phyloP scores from a whole-genome alignment of 2,113 vertebrate genomes.

The Eupsittula cactorum region DNA sequence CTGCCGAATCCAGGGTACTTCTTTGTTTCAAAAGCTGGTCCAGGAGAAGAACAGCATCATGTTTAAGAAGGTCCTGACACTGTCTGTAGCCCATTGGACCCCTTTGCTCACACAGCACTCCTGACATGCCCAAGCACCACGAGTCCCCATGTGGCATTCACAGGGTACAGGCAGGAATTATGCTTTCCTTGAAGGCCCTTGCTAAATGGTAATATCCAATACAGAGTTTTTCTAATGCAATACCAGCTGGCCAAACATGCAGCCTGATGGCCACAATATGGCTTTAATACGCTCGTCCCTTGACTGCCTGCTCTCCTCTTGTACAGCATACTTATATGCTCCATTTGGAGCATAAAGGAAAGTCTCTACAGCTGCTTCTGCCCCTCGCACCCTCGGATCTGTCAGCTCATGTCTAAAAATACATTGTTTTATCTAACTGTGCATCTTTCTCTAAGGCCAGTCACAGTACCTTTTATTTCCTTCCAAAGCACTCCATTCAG shows the following conservation, averaged over 20 bases:
- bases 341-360: neutral
- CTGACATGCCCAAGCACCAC: no score
- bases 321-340: neutral
- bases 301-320: neutral
- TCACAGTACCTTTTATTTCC: neutral
- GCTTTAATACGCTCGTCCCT: neutral
- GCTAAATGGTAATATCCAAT: neutral
- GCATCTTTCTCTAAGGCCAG: neutral
- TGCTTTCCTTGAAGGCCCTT: neutral
- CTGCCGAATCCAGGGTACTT: neutral
- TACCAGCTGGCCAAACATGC: neutral
- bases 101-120: neutral
- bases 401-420: neutral
- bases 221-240: neutral
- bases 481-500: neutral
- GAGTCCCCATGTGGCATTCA: neutral
- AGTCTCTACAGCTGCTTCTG: neutral
- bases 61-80: neutral
- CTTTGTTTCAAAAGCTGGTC: neutral
- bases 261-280: neutral
- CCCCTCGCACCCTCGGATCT: accelerated
- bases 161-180: neutral
- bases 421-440: neutral
- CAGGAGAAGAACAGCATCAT: neutral
- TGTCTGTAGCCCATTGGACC: neutral